phyloP scores from a whole-genome alignment of 2,113 vertebrate genomes.

The Pollimyrus isidori region DNA sequence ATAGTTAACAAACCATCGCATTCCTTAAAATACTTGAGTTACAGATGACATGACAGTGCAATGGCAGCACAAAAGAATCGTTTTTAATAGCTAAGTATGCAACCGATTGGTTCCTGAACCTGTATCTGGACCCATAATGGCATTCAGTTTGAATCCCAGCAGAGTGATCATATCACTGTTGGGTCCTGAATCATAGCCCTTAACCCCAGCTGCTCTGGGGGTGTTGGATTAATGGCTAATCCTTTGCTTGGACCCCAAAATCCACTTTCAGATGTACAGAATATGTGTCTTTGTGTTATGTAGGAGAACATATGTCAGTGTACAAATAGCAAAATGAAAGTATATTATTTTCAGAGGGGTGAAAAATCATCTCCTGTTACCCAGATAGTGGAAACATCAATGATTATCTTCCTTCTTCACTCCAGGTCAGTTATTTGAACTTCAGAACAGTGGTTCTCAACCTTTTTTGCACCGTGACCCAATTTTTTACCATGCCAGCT shows the following conservation, averaged over 20 bases:
- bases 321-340: too few species aligned
- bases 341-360: neutral
- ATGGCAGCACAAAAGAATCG: neutral
- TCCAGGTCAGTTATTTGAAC: neutral
- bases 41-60: neutral
- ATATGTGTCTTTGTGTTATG: neutral
- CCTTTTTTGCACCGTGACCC: too few species aligned
- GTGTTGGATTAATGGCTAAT: neutral
- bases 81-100: neutral
- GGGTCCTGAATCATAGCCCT: neutral
- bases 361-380: neutral
- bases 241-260: neutral
- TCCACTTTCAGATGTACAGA: neutral
- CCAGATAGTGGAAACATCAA: neutral
- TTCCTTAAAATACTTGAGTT: neutral
- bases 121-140: neutral
- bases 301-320: neutral
- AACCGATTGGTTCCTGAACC: neutral
- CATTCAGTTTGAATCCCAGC: neutral
- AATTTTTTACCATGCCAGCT: too few species aligned
- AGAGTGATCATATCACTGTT: neutral
- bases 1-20: neutral
- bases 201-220: neutral
- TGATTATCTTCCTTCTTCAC: neutral
- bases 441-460: neutral